These are phyloP conservation scores for Rhogogaster chlorosoma DNA, from an alignment of 2,888 invertebrate genomes.

Conservation along the genomic window DNA sequence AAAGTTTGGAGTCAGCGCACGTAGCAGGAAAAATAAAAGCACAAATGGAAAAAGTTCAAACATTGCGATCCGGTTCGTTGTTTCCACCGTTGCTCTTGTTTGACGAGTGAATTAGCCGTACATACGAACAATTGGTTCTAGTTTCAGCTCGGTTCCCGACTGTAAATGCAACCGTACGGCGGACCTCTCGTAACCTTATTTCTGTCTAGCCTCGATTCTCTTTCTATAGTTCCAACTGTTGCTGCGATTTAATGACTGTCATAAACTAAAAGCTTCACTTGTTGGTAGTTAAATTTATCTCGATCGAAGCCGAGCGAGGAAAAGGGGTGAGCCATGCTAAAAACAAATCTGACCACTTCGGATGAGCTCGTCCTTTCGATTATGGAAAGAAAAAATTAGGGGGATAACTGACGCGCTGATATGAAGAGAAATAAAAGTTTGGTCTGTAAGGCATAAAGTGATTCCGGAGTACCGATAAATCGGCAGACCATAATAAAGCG, in stretches of 20 bases:
- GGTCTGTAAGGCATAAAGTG: not conserved
- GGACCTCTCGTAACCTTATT: slow-evolving; percentile 26
- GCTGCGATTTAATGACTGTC: slow-evolving; percentile 26
- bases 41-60: slow-evolving; percentile 46
- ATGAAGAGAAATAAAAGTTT: not conserved
- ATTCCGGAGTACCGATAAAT: slow-evolving; percentile 4
- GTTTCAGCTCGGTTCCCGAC: slow-evolving; percentile 17
- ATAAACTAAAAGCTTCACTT: not conserved
- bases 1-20: slow-evolving; percentile 38
- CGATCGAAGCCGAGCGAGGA: not conserved
- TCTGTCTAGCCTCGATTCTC: slow-evolving; percentile 2
- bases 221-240: slow-evolving; percentile 33
- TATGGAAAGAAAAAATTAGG: not conserved
- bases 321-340: not conserved
- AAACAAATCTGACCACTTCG: not conserved
- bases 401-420: not conserved
- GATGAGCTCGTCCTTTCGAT: not conserved
- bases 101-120: slow-evolving; percentile 49
- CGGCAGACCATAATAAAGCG: not conserved
- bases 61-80: slow-evolving; percentile 50
- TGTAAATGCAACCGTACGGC: slow-evolving; percentile 20
- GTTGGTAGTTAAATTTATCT: slow-evolving; percentile 8
- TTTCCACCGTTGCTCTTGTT: slow-evolving; percentile 49
- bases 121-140: slow-evolving; percentile 48
- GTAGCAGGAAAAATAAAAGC: slow-evolving; percentile 20